phyloP scores from a whole-genome alignment of 2,113 vertebrate genomes.

The Podarcis raffonei region DNA sequence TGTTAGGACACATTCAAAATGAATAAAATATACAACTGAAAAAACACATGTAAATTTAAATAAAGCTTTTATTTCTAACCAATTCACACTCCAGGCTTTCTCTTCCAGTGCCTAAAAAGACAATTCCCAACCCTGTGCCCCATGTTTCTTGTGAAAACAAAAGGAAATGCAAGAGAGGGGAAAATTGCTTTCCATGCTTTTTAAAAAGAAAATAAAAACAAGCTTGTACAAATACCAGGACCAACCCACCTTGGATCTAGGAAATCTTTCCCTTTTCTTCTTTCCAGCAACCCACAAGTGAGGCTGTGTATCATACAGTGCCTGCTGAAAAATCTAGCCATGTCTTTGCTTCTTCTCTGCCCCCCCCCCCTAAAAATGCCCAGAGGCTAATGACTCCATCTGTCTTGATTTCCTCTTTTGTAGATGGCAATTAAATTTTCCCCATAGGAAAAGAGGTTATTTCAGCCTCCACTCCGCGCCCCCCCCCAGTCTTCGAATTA shows the following conservation, averaged over 20 bases:
- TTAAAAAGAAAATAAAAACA: not conserved
- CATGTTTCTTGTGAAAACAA: not conserved
- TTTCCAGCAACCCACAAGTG: not conserved
- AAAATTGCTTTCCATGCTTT: not conserved
- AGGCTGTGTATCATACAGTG: slow-evolving; percentile 9
- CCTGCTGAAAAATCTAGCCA: slow-evolving; percentile 20
- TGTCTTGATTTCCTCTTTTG: slow-evolving; percentile 77
- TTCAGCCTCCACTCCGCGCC: slow-evolving; percentile 67
- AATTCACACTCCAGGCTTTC: not conserved
- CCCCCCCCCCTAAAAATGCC: slow-evolving; percentile 58
- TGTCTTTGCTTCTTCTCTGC: not conserved
- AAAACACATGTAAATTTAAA: not conserved
- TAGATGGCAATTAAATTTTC: slow-evolving; percentile 77
- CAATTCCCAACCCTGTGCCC: not conserved
- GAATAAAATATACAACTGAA: not conserved
- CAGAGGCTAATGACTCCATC: slow-evolving; percentile 75
- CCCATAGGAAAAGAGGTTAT: slow-evolving; percentile 72
- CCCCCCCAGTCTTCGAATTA: slow-evolving; percentile 52
- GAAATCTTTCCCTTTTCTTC: not conserved
- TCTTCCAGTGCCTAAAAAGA: not conserved
- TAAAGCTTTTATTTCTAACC: not conserved
- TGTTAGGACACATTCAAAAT: not conserved
- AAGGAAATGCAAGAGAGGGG: not conserved
- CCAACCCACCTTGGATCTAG: not conserved
- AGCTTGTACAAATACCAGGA: not conserved